A percentile compares a stretch with the other conserved stretches of the same genome.
Conservation (phyloP, 2,888 invertebrate genomes). For the Spodoptera exigua region DNA sequence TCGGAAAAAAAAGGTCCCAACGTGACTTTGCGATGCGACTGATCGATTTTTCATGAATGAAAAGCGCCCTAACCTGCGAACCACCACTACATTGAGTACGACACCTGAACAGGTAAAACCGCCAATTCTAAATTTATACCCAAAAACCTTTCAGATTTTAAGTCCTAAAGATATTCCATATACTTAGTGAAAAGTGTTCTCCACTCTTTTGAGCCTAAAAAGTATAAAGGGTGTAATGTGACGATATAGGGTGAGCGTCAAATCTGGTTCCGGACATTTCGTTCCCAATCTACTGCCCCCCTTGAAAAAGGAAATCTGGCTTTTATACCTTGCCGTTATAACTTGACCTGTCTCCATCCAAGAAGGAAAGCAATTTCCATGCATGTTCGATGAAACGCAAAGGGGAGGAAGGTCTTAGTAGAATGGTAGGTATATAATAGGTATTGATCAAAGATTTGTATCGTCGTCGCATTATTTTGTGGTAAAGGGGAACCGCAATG, state of each 20-base stretch:
- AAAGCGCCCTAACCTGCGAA: no score
- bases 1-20: no score
- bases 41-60: no score
- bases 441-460: conserved; percentile 67
- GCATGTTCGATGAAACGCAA: conserved; percentile 11
- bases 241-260: conserved; percentile 79
- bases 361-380: background rate
- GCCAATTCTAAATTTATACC: no score
- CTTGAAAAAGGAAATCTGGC: conserved; percentile 74
- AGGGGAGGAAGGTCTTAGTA: conserved; percentile 36
- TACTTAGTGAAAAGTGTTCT: conserved; percentile 51
- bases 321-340: conserved; percentile 62
- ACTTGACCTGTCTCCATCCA: conserved; percentile 46
- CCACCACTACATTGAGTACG: no score
- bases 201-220: conserved; percentile 62
- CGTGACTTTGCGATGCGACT: no score
- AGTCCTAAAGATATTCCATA: no score
- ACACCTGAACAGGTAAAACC: no score
- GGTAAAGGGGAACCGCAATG: conserved; percentile 50
- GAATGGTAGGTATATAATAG: conserved; percentile 59
- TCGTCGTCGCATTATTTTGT: conserved; percentile 57
- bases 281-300: conserved; percentile 76
- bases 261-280: conserved; percentile 79
- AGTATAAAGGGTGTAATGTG: conserved; percentile 73
- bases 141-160: no score